These are phyloP conservation scores for Dendrocopos noguchii DNA, from an alignment of 2,113 vertebrate genomes.

Conservation along the genomic window DNA sequence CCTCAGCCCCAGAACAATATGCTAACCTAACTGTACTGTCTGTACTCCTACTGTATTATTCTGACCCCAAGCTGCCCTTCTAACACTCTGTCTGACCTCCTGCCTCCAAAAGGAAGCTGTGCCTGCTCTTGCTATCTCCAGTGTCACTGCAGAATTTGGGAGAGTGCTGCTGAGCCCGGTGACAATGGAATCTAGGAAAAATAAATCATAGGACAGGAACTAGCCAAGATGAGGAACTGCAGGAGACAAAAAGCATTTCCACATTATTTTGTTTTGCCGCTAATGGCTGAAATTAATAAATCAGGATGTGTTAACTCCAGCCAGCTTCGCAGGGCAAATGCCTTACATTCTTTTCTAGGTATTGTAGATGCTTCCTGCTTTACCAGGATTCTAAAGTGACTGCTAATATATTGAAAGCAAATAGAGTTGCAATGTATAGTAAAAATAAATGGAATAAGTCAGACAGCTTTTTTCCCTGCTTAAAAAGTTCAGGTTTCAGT, in stretches of 20 bases:
- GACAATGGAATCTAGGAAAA: conserved; percentile 80
- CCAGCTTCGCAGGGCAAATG: conserved; percentile 52
- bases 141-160: conserved; percentile 69
- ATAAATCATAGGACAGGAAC: conserved; percentile 77
- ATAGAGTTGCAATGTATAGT: not conserved
- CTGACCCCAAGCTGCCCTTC: conserved; percentile 82
- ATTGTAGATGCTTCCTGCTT: not conserved
- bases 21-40: conserved; percentile 70
- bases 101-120: conserved; percentile 74
- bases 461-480: not conserved
- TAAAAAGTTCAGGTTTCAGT: not conserved
- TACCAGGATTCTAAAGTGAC: not conserved
- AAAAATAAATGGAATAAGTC: not conserved
- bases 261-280: conserved; percentile 61
- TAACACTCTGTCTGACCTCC: conserved; percentile 82
- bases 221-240: conserved; percentile 76
- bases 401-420: not conserved
- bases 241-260: conserved; percentile 71
- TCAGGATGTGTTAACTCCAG: conserved; percentile 72
- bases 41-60: conserved; percentile 72
- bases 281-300: conserved; percentile 76
- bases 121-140: conserved; percentile 70
- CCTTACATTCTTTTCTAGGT: conserved; percentile 1
- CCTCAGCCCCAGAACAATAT: conserved; percentile 69
- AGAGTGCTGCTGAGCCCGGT: conserved; percentile 72